Evolutionary conservation across 2,113 vertebrate genomes (phyloP).

Genomic region (Cavia aperea): DNA sequence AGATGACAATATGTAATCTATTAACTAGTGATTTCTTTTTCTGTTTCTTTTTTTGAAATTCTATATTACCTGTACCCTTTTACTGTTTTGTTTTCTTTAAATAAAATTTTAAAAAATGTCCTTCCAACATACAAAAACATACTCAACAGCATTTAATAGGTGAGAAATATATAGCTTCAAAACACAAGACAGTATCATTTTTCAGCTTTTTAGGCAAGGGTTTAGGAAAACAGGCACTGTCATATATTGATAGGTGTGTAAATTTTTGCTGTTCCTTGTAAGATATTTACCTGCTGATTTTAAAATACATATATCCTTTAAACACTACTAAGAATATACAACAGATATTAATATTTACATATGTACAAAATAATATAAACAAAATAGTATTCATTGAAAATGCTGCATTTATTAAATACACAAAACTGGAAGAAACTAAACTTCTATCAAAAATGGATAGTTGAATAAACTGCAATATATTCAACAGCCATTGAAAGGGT

Average conservation of each 20-base stretch:
- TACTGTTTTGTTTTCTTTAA: too few relatives aligned
- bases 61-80: too few relatives aligned
- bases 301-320: neutral
- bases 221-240: neutral
- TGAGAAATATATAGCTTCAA: constrained; percentile 13
- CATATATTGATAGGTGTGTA: neutral
- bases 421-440: neutral
- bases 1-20: too few relatives aligned
- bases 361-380: neutral
- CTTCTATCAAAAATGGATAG: neutral
- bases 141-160: neutral
- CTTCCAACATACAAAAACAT: neutral
- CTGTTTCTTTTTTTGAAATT: too few relatives aligned
- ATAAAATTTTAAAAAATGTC: neutral
- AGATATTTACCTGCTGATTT: neutral
- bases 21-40: too few relatives aligned
- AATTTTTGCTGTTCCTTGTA: neutral
- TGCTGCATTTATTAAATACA: neutral
- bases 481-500: neutral
- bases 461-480: neutral
- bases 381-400: neutral
- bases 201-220: neutral
- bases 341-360: neutral
- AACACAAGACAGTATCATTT: neutral
- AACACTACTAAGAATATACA: constrained; percentile 9